Conservation (phyloP, 2,797 vertebrate species). For the Moxostoma hubbsi region DNA sequence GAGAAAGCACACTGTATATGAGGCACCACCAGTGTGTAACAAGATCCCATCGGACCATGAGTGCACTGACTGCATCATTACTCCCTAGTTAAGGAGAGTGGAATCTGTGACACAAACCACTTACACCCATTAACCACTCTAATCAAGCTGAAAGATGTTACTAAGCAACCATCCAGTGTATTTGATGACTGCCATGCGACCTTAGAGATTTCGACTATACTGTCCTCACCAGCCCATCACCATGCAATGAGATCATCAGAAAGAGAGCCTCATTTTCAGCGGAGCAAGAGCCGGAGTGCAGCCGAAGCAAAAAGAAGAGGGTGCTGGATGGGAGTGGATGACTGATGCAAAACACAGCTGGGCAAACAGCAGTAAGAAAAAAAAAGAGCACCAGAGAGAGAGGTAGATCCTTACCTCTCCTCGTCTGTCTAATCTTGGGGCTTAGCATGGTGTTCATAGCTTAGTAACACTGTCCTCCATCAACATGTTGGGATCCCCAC, state of each 20-base stretch:
- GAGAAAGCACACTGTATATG: not conserved
- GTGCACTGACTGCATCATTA: not conserved
- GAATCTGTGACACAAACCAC: conserved; percentile 40
- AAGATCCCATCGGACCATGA: conserved; percentile 8
- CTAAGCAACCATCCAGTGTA: conserved; percentile 45
- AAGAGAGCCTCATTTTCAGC: not conserved
- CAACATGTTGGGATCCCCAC: conserved; percentile 81
- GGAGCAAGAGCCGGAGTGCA: conserved; percentile 11
- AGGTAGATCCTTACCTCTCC: conserved; percentile 85
- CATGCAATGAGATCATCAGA: conserved; percentile 26
- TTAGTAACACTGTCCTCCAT: conserved; percentile 69
- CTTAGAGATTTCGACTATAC: not conserved
- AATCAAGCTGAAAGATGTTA: conserved; percentile 49
- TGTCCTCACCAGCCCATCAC: conserved; percentile 12
- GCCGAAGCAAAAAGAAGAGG: conserved; percentile 6
- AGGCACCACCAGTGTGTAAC: not conserved
- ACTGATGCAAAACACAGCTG: conserved; percentile 47
- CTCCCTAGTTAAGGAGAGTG: conserved; percentile 39
- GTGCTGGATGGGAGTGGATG: conserved; percentile 20
- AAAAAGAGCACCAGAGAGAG: too few relatives aligned
- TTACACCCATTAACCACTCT: conserved; percentile 23
- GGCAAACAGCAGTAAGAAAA: not conserved
- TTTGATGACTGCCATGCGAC: conserved; percentile 19
- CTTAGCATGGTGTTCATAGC: conserved; percentile 87
- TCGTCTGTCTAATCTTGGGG: conserved; percentile 90